Conservation (phyloP, 2,797 vertebrate genomes). For the Liasis olivaceus region DNA sequence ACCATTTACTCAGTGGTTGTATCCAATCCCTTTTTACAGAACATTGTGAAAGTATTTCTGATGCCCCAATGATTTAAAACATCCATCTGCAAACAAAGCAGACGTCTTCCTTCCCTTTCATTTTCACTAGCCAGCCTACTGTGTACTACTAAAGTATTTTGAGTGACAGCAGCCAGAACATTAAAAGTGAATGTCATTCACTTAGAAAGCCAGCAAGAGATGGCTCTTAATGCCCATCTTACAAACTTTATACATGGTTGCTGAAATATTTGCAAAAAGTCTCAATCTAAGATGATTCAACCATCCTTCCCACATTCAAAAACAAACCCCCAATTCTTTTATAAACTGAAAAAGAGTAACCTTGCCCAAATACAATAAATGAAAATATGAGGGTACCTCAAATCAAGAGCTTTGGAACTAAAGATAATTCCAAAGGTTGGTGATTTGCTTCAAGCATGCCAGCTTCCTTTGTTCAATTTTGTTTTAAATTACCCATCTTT, state of each 20-base stretch:
- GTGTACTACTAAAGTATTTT: slow-evolving; percentile 27
- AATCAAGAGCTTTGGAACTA: not conserved
- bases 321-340: not conserved
- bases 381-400: not conserved
- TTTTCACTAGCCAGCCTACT: slow-evolving; percentile 20
- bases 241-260: not conserved
- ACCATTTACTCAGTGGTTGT: slow-evolving; percentile 61
- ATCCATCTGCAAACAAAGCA: slow-evolving; percentile 20
- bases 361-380: not conserved
- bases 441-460: too few species aligned
- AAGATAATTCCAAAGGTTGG: too few species aligned
- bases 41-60: slow-evolving; percentile 37
- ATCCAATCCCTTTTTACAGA: slow-evolving; percentile 50
- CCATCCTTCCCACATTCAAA: not conserved
- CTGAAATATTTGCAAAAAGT: not conserved
- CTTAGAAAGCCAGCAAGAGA: slow-evolving; percentile 11
- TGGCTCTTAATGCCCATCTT: rapidly evolving
- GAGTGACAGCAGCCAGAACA: not conserved
- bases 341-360: not conserved
- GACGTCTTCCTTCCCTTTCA: slow-evolving; percentile 1
- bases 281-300: not conserved
- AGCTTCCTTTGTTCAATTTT: too few species aligned
- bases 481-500: too few species aligned
- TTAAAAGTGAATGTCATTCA: not conserved
- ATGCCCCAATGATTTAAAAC: slow-evolving; percentile 22